Base-by-base conservation (phyloP, 2,797 vertebrate species). In the Netta rufina region DNA sequence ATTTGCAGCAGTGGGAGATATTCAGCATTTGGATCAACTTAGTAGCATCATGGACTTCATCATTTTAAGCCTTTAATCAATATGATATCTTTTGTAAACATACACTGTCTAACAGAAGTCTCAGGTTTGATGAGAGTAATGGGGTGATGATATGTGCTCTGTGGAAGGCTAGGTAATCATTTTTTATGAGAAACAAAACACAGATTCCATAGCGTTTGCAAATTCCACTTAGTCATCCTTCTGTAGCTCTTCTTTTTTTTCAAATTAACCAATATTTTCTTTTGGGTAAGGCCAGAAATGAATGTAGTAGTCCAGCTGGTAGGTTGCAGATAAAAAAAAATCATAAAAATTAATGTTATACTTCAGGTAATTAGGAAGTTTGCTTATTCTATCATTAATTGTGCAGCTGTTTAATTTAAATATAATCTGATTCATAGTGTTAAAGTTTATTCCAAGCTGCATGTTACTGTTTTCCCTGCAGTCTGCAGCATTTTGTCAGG, bases 381-480 rank as follows among this genome's bases (percentile, higher is more conserved):
- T 95, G 56, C 91, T 92, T 96, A 89, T 92, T 95, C 89, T 93
- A 94, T 93, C 95, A 92, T 94, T 96, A 94, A 93, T 88, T 94
- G 91, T 86, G 77, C 95, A 97, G 95, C 92, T 95, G 94, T 92
- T 95, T 93, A 94, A 94, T 96, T 96, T 97, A 87, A 95, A 95
- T 93, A 95, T 90, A 96, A 96, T 96, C 91, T 96, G 85, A 94
- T 96, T 92, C 80, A 72, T 80, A 95, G 74, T 92, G 89, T 74
- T 93, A 89, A 94, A 93, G 92, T 96, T 95, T 96, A 93, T 66
- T 91, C 57, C n/a, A 83, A 92, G 64, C 71, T 67, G 84, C 90
- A 83, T 6, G 13, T 82, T 90, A n/a, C 93, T 93, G 92, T 97
- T 97, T 92, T 93, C 89, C 81, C 84, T 94, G 91, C 43, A 96